phyloP scores from a whole-genome alignment of 2,797 vertebrate species.

The Nasua narica region DNA sequence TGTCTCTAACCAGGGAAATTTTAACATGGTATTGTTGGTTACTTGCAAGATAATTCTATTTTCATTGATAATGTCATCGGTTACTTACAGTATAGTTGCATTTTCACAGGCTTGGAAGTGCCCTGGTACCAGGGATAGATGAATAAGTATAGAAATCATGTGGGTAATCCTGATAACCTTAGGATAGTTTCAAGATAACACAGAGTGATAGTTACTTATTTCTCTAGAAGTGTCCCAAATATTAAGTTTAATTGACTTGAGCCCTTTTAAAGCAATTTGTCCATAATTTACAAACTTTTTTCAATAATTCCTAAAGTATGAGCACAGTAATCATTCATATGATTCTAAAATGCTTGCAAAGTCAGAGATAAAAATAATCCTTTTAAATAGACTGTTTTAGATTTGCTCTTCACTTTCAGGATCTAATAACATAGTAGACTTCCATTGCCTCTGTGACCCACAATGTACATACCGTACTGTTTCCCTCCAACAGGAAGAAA shows the following conservation, averaged over 20 bases:
- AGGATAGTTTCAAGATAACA: background rate
- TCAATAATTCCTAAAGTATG: background rate
- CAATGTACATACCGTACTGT: slow-evolving; percentile 42
- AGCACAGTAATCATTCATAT: background rate
- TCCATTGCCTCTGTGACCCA: background rate
- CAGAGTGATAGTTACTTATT: background rate
- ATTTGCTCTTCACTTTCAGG: background rate
- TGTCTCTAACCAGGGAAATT: background rate
- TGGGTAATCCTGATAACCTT: background rate
- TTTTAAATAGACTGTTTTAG: background rate
- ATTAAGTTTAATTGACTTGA: background rate
- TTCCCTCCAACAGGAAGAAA: slow-evolving; percentile 52
- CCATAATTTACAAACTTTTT: background rate
- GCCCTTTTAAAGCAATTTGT: background rate
- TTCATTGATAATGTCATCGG: background rate
- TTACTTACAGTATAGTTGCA: background rate
- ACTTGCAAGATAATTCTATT: background rate
- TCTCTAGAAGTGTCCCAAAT: background rate
- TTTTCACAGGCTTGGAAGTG: background rate
- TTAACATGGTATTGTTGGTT: background rate
- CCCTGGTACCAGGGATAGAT: background rate
- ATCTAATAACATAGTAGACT: background rate
- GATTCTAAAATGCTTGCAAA: slow-evolving; percentile 15
- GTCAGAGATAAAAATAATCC: background rate
- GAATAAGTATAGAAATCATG: background rate